Evolutionary conservation across 2,888 invertebrate genomes (phyloP).

Genomic region (Acanthacorydalis orientalis): DNA sequence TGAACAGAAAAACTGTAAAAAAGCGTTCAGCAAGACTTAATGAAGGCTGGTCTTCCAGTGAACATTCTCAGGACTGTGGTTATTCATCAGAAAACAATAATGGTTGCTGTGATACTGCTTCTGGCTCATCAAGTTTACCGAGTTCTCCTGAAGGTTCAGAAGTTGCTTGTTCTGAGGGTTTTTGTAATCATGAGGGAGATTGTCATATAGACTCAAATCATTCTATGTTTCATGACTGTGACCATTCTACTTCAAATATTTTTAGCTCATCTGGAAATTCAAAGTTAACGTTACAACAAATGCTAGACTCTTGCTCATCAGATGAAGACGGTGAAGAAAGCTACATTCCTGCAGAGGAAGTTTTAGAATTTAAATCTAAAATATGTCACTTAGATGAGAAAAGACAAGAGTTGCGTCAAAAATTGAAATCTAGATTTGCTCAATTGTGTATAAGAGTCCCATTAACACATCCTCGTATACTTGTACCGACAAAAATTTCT

Average conservation of each 20-base stretch:
- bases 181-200: slow-evolving; percentile 56
- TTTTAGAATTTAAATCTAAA: slow-evolving; percentile 70
- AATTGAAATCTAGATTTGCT: slow-evolving; percentile 66
- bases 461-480: slow-evolving; percentile 18
- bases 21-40: slow-evolving; percentile 23
- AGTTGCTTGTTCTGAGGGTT: slow-evolving; percentile 75
- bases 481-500: slow-evolving; percentile 24
- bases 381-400: slow-evolving; percentile 60
- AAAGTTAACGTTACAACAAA: slow-evolving; percentile 53
- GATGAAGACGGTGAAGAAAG: slow-evolving; percentile 51
- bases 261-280: slow-evolving; percentile 23
- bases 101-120: slow-evolving; percentile 47
- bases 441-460: slow-evolving; percentile 50
- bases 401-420: slow-evolving; percentile 67
- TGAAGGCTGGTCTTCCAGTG: slow-evolving; percentile 43
- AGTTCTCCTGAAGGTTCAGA: slow-evolving; percentile 84
- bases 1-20: slow-evolving; percentile 19
- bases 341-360: slow-evolving; percentile 79
- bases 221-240: slow-evolving; percentile 16
- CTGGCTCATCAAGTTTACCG: slow-evolving; percentile 57
- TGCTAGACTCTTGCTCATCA: slow-evolving; percentile 63
- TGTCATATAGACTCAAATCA: slow-evolving; percentile 16
- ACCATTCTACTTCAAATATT: background rate
- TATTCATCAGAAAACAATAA: slow-evolving; percentile 76
- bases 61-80: slow-evolving; percentile 69